phyloP scores from a whole-genome alignment of 2,888 invertebrate species.

The Phoenoteleia sp. region DNA sequence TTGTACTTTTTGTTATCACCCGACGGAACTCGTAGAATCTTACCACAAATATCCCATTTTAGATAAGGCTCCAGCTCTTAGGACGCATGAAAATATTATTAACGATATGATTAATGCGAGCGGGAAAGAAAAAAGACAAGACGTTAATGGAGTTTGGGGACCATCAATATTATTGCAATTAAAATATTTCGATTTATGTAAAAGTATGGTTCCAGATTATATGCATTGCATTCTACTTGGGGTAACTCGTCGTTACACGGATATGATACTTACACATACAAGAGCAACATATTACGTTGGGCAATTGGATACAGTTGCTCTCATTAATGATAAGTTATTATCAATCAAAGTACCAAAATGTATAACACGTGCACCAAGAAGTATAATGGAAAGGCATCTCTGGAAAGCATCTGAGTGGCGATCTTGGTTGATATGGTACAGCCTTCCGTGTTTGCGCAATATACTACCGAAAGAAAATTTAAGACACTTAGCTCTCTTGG shows the following conservation, averaged over 20 bases:
- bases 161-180: constrained; percentile 44
- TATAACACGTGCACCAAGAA: constrained; percentile 21
- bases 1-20: constrained; percentile 62
- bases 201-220: constrained; percentile 68
- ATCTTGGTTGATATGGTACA: constrained; percentile 46
- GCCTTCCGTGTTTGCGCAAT: constrained; percentile 33
- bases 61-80: background rate
- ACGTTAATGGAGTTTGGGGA: constrained; percentile 45
- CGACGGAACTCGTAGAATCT: constrained; percentile 6
- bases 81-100: background rate
- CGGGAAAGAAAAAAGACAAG: background rate
- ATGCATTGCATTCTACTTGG: constrained; percentile 68
- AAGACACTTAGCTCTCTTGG: constrained; percentile 40
- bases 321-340: constrained; percentile 32
- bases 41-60: constrained; percentile 37
- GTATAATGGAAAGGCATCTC: background rate
- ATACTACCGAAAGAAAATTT: constrained; percentile 47
- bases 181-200: constrained; percentile 59
- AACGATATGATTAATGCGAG: background rate
- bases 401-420: constrained; percentile 69
- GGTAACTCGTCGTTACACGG: constrained; percentile 38
- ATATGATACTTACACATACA: constrained; percentile 30
- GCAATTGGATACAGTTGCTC: background rate
- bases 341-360: constrained; percentile 50
- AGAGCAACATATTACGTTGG: constrained; percentile 66